Conservation (phyloP, 2,888 invertebrate genomes). For the Nephrotoma appendiculata region DNA sequence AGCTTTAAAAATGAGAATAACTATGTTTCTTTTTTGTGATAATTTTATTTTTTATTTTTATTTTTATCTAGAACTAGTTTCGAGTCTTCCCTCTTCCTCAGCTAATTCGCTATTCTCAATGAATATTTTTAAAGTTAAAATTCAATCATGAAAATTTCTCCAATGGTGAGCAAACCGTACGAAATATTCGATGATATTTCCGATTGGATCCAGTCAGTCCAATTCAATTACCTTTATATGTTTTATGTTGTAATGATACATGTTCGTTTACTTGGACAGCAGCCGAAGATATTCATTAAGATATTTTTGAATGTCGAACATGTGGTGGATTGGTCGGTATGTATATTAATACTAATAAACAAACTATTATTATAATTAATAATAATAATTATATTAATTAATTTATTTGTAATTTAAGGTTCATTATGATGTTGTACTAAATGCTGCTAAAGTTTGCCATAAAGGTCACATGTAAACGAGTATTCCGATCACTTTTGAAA, state of each 20-base stretch:
- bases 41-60: no score
- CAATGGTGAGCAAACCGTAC: constrained; percentile 46
- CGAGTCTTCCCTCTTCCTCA: no score
- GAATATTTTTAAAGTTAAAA: no score
- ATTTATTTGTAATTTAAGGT: constrained; percentile 25
- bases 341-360: neutral
- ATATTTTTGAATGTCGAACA: constrained; percentile 97
- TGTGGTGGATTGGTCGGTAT: constrained; percentile 54
- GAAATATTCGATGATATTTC: constrained; percentile 66
- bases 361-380: neutral
- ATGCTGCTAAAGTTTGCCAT: constrained; percentile 89
- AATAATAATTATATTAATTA: neutral
- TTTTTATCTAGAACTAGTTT: no score
- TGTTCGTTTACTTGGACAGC: constrained; percentile 99
- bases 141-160: constrained; percentile 61
- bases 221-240: constrained; percentile 91
- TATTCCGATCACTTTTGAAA: constrained; percentile 80
- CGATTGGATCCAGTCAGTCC: constrained; percentile 66
- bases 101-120: no score
- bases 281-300: constrained; percentile 95
- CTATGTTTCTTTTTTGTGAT: no score
- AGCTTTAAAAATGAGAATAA: no score
- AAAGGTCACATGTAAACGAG: constrained; percentile 89
- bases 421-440: constrained; percentile 98
- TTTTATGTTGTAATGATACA: constrained; percentile 96